phyloP scores from a whole-genome alignment of 1,140 invertebrate species.

The Atta cephalotes region DNA sequence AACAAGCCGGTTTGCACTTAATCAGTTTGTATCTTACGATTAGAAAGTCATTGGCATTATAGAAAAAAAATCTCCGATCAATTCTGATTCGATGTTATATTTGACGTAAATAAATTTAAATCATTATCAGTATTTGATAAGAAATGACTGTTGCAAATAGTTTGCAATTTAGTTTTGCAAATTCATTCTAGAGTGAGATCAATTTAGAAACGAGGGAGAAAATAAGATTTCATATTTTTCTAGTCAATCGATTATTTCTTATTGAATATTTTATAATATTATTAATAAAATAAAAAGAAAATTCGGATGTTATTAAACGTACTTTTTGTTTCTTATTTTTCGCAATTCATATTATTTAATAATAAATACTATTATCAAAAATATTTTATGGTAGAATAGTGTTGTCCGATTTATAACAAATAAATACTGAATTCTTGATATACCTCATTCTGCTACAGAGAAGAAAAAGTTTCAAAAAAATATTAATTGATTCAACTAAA shows the following conservation, averaged over 20 bases:
- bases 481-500: too few species aligned
- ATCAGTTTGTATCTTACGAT: not conserved
- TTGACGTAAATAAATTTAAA: not conserved
- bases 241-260: not conserved
- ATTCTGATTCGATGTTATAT: not conserved
- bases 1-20: conserved; percentile 28
- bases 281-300: not conserved
- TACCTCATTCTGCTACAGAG: not conserved
- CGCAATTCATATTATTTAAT: not conserved
- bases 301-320: too few species aligned
- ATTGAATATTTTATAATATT: not conserved
- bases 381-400: not conserved
- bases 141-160: not conserved
- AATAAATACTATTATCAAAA: not conserved
- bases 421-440: not conserved
- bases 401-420: not conserved
- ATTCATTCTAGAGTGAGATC: not conserved
- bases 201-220: not conserved
- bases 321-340: not conserved
- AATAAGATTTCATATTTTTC: not conserved
- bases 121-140: not conserved
- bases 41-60: conserved; percentile 24
- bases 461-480: too few species aligned
- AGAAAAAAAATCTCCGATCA: not conserved
- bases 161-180: not conserved